Percentiles rank a stretch among this genome's conserved stretches.
Evolutionary conservation across 1,140 invertebrate genomes (phyloP).

Genomic region (Lepidostoma basale): DNA sequence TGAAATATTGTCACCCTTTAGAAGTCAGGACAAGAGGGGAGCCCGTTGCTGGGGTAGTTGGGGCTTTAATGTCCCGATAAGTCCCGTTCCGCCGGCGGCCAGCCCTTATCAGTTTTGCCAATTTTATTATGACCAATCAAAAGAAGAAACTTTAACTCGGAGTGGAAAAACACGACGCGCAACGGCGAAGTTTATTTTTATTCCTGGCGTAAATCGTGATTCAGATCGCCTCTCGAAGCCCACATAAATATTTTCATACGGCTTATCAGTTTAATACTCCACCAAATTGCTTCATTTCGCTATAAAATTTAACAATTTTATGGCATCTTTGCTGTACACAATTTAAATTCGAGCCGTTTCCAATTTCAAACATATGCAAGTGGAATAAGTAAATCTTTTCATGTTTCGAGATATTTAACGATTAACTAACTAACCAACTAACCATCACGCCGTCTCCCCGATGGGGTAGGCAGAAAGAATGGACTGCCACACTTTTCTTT

Average conservation of each 20-base stretch:
- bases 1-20: not conserved
- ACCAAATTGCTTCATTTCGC: too few relatives aligned
- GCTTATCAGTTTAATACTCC: slow-evolving; percentile 14
- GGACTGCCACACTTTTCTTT: too few relatives aligned
- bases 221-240: not conserved
- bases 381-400: too few relatives aligned
- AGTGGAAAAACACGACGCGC: slow-evolving; percentile 41
- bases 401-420: too few relatives aligned
- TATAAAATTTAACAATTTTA: too few relatives aligned
- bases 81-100: slow-evolving; percentile 33
- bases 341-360: too few relatives aligned
- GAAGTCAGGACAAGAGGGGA: not conserved
- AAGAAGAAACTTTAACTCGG: slow-evolving; percentile 44
- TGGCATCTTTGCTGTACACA: too few relatives aligned
- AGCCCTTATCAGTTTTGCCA: slow-evolving; percentile 44
- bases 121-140: slow-evolving; percentile 48
- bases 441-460: too few relatives aligned
- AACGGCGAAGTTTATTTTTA: slow-evolving; percentile 41
- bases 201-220: slow-evolving; percentile 22
- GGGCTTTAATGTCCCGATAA: slow-evolving; percentile 46
- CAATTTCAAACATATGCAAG: too few relatives aligned
- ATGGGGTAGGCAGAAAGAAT: too few relatives aligned
- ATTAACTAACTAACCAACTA: too few relatives aligned
- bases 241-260: slow-evolving; percentile 28
- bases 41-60: not conserved